Evolutionary conservation across 2,888 invertebrate species (phyloP).

Genomic region (Metalampra italica): DNA sequence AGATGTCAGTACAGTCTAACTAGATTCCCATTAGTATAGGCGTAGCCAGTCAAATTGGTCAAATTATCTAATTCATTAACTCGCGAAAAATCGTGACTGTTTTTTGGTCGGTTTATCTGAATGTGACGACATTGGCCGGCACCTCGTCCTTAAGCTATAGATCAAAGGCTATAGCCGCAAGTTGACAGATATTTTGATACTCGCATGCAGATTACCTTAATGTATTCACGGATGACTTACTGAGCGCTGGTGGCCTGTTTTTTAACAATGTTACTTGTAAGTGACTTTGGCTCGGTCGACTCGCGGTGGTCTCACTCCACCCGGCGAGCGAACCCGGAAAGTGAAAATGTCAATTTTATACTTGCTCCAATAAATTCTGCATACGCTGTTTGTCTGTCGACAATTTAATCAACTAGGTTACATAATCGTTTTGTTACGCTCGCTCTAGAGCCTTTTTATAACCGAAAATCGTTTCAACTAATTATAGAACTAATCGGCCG

Average conservation of each 20-base stretch:
- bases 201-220: conserved; percentile 61
- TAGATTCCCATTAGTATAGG: conserved; percentile 32
- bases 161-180: conserved; percentile 61
- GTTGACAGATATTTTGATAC: conserved; percentile 73
- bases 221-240: conserved; percentile 69
- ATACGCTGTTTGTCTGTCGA: conserved; percentile 9
- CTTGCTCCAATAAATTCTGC: conserved; percentile 20
- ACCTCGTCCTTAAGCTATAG: conserved; percentile 25
- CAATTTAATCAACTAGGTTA: conserved; percentile 12
- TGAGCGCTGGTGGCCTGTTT: conserved; percentile 60
- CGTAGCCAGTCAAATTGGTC: conserved; percentile 20
- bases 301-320: conserved; percentile 53
- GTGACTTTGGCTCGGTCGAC: conserved; percentile 66
- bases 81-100: conserved; percentile 36
- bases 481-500: conserved; percentile 36
- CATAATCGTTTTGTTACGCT: conserved; percentile 16
- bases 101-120: conserved; percentile 27
- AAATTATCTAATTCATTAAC: conserved; percentile 31
- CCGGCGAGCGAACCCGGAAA: conserved; percentile 58
- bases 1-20: too few relatives aligned
- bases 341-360: conserved; percentile 58
- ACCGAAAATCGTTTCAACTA: conserved; percentile 30
- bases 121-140: conserved; percentile 3
- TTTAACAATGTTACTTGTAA: conserved; percentile 67
- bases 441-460: conserved; percentile 20